Conservation (phyloP, 2,113 vertebrate genomes). For the Pipra filicauda region DNA sequence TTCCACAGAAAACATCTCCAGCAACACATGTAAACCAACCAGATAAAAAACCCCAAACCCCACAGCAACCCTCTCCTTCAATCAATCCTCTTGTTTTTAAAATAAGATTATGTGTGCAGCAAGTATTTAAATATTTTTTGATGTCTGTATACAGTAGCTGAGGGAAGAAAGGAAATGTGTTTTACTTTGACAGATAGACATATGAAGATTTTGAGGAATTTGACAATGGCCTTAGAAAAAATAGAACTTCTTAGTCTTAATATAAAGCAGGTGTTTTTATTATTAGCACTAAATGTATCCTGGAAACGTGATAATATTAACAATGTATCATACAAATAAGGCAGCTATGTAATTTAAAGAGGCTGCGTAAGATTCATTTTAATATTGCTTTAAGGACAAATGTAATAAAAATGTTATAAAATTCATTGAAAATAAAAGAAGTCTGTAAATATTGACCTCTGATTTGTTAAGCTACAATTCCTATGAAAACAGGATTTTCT, state of each 20-base stretch:
- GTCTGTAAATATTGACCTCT: slow-evolving; percentile 9
- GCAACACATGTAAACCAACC: neutral
- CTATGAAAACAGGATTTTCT: slow-evolving; percentile 5
- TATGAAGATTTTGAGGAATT: neutral
- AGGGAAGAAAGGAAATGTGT: neutral
- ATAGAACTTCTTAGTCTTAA: neutral
- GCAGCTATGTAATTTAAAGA: neutral
- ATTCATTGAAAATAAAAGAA: neutral
- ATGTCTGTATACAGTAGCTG: neutral
- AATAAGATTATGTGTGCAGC: neutral
- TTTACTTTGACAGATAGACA: neutral
- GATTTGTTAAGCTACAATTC: slow-evolving; percentile 13
- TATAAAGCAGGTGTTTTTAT: neutral
- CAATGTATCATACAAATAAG: neutral
- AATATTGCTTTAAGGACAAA: slow-evolving; percentile 43
- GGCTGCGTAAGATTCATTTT: slow-evolving; percentile 12
- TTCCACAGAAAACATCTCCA: neutral
- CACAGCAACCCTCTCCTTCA: neutral
- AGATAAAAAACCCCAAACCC: accelerated
- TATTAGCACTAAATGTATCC: neutral
- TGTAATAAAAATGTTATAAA: slow-evolving; percentile 48
- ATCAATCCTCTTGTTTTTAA: neutral
- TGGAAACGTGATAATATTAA: neutral
- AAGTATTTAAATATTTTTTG: neutral
- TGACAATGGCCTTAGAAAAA: neutral